These are phyloP conservation scores for Probaryconus sp. DNA, from an alignment of 1,140 invertebrate genomes.

Conservation along the genomic window DNA sequence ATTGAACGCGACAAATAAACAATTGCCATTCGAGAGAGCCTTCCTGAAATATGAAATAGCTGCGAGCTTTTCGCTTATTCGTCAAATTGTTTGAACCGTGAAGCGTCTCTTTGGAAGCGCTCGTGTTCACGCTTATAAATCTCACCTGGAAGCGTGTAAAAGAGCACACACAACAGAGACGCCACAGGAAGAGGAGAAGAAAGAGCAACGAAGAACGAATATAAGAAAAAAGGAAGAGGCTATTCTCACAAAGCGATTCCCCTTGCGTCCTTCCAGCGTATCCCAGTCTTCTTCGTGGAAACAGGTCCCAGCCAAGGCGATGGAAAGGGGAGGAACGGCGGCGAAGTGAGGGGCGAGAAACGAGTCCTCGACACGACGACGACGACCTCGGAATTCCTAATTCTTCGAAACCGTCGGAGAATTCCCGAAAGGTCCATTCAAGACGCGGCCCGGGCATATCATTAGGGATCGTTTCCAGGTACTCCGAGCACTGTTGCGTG, in stretches of 20 bases:
- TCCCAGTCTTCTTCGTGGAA: slow-evolving; percentile 49
- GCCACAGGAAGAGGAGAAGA: slow-evolving; percentile 26
- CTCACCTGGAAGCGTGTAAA: slow-evolving; percentile 63
- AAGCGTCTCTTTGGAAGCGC: slow-evolving; percentile 67
- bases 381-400: slow-evolving; percentile 77
- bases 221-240: slow-evolving; percentile 42
- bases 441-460: slow-evolving; percentile 74
- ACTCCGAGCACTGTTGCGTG: slow-evolving; percentile 66
- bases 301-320: slow-evolving; percentile 31
- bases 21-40: slow-evolving; percentile 13
- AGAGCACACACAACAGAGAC: slow-evolving; percentile 43
- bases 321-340: background rate
- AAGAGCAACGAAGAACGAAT: slow-evolving; percentile 20
- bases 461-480: slow-evolving; percentile 77
- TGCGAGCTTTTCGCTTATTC: slow-evolving; percentile 58
- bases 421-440: slow-evolving; percentile 78
- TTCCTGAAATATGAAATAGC: slow-evolving; percentile 39
- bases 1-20: slow-evolving; percentile 43
- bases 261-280: slow-evolving; percentile 54
- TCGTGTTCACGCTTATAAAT: slow-evolving; percentile 73
- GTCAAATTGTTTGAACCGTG: slow-evolving; percentile 70
- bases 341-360: slow-evolving; percentile 23
- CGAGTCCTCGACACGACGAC: slow-evolving; percentile 57
- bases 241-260: slow-evolving; percentile 61
- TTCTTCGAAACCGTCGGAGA: slow-evolving; percentile 78